Conservation (phyloP, 2,797 vertebrate genomes). For the Acanthiza pusilla region DNA sequence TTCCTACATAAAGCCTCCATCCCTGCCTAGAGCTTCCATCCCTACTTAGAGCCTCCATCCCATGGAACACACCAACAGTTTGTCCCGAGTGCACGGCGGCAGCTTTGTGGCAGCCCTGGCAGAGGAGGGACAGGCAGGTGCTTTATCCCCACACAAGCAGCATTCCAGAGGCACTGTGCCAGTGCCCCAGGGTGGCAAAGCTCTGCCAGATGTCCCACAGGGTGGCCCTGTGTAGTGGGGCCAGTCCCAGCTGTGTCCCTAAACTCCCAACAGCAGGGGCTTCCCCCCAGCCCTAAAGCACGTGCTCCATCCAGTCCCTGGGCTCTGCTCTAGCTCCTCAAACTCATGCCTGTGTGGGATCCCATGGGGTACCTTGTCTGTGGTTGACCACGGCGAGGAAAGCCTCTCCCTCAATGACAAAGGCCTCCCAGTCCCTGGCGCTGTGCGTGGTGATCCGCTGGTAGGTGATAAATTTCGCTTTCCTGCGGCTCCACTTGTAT, state of each 20-base stretch:
- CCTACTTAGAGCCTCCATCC: background rate
- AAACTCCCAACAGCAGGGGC: accelerated
- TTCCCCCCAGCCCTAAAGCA: background rate
- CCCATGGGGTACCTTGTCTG: slow-evolving; percentile 81
- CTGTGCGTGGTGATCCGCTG: slow-evolving; percentile 88
- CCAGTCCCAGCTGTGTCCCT: background rate
- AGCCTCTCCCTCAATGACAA: slow-evolving; percentile 83
- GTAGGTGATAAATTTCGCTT: slow-evolving; percentile 82
- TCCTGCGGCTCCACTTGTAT: slow-evolving; percentile 91
- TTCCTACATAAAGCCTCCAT: background rate
- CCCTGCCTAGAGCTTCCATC: background rate
- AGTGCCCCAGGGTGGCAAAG: accelerated
- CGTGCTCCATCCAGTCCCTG: background rate
- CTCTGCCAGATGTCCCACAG: background rate
- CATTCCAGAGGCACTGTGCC: background rate
- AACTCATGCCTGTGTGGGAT: background rate
- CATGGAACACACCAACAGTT: background rate
- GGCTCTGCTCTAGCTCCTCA: accelerated
- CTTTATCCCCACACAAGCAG: background rate
- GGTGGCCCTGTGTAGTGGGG: background rate
- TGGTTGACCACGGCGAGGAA: slow-evolving; percentile 97
- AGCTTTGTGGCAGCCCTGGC: background rate
- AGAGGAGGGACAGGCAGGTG: background rate
- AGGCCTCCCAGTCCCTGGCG: slow-evolving; percentile 97
- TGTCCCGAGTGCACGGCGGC: accelerated